Percentiles rank a stretch among this genome's conserved stretches.
phyloP scores from a whole-genome alignment of 2,888 invertebrate species.

The Sphaerophoria taeniata region DNA sequence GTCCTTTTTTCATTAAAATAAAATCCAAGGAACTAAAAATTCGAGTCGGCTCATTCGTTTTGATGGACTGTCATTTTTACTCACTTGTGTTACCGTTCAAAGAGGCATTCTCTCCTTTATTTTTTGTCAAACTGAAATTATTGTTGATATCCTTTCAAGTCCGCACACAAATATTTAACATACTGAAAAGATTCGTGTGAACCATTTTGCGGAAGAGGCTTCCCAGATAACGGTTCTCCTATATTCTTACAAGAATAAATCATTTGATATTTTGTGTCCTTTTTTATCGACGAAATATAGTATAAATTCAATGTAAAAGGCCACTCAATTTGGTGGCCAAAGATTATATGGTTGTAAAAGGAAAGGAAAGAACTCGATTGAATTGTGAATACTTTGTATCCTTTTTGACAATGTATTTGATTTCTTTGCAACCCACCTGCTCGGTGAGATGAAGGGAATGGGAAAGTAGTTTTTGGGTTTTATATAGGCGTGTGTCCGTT shows the following conservation, averaged over 20 bases:
- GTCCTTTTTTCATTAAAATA: background rate
- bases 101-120: no score
- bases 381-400: background rate
- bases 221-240: constrained; percentile 61
- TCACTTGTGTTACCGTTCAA: no score
- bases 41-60: constrained; percentile 67
- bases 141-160: no score
- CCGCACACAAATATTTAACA: no score
- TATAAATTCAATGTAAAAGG: constrained; percentile 30
- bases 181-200: no score
- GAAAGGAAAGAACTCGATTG: background rate
- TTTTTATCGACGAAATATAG: constrained; percentile 13
- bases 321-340: constrained; percentile 52
- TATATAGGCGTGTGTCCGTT: constrained; percentile 66
- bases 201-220: constrained; percentile 51
- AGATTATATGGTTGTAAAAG: background rate
- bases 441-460: constrained; percentile 12
- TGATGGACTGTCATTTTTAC: no score
- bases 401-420: background rate
- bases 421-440: constrained; percentile 59
- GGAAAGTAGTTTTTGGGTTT: constrained; percentile 18
- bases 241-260: constrained; percentile 18
- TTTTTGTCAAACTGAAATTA: no score
- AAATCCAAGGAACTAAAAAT: constrained; percentile 55
- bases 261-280: constrained; percentile 59